Evolutionary conservation across 2,113 vertebrate genomes (phyloP).

Genomic region (Strigops habroptila): DNA sequence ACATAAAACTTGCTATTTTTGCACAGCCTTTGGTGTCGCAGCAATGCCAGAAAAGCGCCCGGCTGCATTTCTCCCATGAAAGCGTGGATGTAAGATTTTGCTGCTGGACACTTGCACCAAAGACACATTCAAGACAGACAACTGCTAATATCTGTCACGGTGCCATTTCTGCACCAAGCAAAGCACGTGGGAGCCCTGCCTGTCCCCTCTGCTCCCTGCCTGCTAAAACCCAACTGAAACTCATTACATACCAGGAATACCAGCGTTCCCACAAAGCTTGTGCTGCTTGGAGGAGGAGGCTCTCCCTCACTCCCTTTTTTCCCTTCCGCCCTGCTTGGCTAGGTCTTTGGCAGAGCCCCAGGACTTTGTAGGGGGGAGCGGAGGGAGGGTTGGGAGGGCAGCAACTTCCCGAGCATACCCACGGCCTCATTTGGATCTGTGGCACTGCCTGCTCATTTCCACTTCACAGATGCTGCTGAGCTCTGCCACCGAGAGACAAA

Average conservation of each 20-base stretch:
- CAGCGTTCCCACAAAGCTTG: slow-evolving; percentile 55
- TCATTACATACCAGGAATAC: slow-evolving; percentile 59
- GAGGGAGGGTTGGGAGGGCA: slow-evolving; percentile 27
- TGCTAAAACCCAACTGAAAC: slow-evolving; percentile 46
- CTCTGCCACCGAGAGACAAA: slow-evolving; percentile 69
- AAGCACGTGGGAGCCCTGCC: slow-evolving; percentile 17
- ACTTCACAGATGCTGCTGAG: slow-evolving; percentile 78
- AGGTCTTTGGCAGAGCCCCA: slow-evolving; percentile 82
- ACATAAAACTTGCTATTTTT: background rate
- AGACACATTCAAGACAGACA: background rate
- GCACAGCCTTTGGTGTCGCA: accelerated
- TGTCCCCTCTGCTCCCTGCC: slow-evolving; percentile 22
- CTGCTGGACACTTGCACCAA: background rate
- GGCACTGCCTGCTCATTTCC: slow-evolving; percentile 77
- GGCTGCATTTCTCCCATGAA: background rate
- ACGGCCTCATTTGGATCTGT: slow-evolving; percentile 82
- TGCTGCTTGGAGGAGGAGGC: background rate
- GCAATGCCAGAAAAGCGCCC: background rate
- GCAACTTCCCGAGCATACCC: slow-evolving; percentile 76
- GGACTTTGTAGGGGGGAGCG: slow-evolving; percentile 56
- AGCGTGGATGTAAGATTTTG: background rate
- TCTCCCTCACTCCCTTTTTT: slow-evolving; percentile 29
- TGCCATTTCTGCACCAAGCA: slow-evolving; percentile 10
- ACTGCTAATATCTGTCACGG: slow-evolving; percentile 3
- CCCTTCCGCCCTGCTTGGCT: slow-evolving; percentile 59